A percentile compares a stretch with the other conserved stretches of the same genome.
These are phyloP conservation scores for Mercenaria mercenaria DNA, from an alignment of 1,140 invertebrate genomes.

Conservation along the genomic window DNA sequence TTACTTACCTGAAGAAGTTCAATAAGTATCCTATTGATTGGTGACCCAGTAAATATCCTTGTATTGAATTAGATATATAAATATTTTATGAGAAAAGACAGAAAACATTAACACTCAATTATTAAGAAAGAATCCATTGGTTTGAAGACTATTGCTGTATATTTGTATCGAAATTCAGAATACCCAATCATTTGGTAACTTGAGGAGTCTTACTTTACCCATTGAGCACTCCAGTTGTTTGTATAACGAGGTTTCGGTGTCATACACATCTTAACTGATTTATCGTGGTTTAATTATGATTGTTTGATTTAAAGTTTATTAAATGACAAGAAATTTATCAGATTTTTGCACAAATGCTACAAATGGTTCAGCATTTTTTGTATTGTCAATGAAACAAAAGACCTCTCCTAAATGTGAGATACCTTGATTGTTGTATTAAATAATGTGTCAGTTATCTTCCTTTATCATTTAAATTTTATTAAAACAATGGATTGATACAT, in stretches of 20 bases:
- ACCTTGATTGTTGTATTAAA: not conserved
- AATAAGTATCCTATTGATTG: too few species aligned
- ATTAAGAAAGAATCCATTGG: not conserved
- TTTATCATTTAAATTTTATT: constrained; percentile 40
- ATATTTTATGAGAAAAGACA: too few species aligned
- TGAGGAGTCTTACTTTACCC: not conserved
- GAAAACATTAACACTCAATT: not conserved
- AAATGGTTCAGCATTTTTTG: not conserved
- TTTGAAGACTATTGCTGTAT: not conserved
- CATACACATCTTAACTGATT: constrained; percentile 45
- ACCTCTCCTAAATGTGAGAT: constrained; percentile 18
- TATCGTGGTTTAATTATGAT: constrained; percentile 24
- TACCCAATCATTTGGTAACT: not conserved
- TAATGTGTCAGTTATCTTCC: constrained; percentile 2
- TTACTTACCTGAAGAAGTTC: too few species aligned
- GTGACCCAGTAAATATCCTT: too few species aligned
- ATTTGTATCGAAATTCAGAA: not conserved
- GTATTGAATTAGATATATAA: too few species aligned
- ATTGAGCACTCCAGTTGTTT: not conserved
- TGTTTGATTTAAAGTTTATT: constrained; percentile 40
- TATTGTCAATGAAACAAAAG: constrained; percentile 9
- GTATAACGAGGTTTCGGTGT: constrained; percentile 8
- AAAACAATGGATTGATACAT: constrained; percentile 39
- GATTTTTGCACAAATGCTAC: constrained; percentile 6
- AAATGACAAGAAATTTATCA: constrained; percentile 35